Percentiles rank a stretch among this genome's conserved stretches.
Evolutionary conservation across 2,888 invertebrate genomes (phyloP).

Genomic region (Cepaea hortensis): DNA sequence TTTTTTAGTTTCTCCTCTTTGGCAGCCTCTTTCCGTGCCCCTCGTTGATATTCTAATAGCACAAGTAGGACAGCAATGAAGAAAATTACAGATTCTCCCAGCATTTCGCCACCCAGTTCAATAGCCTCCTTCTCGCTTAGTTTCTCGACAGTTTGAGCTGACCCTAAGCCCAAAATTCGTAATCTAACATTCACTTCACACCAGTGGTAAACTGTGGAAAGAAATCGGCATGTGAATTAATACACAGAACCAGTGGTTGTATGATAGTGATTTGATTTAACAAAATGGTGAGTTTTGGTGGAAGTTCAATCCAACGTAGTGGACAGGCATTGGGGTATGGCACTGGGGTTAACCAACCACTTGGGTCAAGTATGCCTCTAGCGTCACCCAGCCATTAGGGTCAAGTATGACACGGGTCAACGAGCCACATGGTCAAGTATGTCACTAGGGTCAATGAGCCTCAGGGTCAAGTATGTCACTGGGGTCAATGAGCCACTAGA

Average conservation of each 20-base stretch:
- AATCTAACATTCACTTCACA: conserved; percentile 87
- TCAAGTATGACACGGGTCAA: no score
- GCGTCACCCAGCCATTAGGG: no score
- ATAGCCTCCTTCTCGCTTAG: conserved; percentile 95
- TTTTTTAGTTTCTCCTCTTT: conserved; percentile 81
- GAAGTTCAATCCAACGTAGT: neutral
- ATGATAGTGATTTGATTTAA: no score
- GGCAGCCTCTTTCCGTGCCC: conserved; percentile 86
- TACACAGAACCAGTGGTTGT: no score
- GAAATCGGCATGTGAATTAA: neutral
- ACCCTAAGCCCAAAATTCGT: conserved; percentile 89
- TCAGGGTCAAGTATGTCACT: no score
- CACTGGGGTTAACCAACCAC: no score
- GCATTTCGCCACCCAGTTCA: conserved; percentile 92
- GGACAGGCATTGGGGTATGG: no score
- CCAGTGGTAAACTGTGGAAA: conserved; percentile 87
- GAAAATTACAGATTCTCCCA: conserved; percentile 94
- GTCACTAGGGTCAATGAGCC: no score
- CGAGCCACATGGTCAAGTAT: no score
- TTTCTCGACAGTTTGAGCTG: conserved; percentile 88
- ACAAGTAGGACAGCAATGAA: conserved; percentile 86
- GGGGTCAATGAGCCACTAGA: no score
- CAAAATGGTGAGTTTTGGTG: neutral
- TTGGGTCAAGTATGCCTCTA: no score
- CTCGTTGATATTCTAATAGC: conserved; percentile 85